Evolutionary conservation across 2,888 invertebrate species (phyloP), one percentile per base, ranked within the genome.

Genomic region (Nemotelus pantherinus): DNA sequence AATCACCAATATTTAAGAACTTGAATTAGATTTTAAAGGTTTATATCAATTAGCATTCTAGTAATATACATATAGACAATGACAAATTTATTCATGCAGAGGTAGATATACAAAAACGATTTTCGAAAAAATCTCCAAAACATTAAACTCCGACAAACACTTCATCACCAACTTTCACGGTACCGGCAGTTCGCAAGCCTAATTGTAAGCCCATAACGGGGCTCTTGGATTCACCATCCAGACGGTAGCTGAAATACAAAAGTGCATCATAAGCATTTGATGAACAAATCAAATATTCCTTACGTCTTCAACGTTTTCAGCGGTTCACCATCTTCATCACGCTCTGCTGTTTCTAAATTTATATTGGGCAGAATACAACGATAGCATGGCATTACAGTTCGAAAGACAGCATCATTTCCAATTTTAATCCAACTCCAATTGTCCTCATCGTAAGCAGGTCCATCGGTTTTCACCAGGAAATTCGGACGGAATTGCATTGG

Each of bases 341-440:
- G 91, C 10, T 88, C 86, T 2, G 91, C 93, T 0, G 91, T 92
- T 80, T 90, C 89, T 1, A 92, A 91, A 84, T 93, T 90, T 1
- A 93, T 90, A 0, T 93, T 93, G 1, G 93, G 92, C 79, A 93
- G 83, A n/a, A 92, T 86, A 83, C 94, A 94, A 81, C 92, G 91
- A 81, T 80, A 84, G 85, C 87, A 85, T 7, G 85, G 79, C 82
- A 74, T 83, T 68, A 80, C 85, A 43, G 80, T 80, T 6, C 83
- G 81, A 41, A 85, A 85, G 2, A 83, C 71, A 0, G 82, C 81
- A 0, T 83, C 78, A 0, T 82, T 76, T 6, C 93, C 93, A 76
- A 94, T 92, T 84, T 90, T 91, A 3, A 94, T 84, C 88, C 91
- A 94, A 76, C 90, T 89, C 93, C 93, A 94, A 4, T 87, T 85